A percentile compares a stretch with the other conserved stretches of the same genome.
phyloP scores from a whole-genome alignment of 2,113 vertebrate species.

The Psophia crepitans region DNA sequence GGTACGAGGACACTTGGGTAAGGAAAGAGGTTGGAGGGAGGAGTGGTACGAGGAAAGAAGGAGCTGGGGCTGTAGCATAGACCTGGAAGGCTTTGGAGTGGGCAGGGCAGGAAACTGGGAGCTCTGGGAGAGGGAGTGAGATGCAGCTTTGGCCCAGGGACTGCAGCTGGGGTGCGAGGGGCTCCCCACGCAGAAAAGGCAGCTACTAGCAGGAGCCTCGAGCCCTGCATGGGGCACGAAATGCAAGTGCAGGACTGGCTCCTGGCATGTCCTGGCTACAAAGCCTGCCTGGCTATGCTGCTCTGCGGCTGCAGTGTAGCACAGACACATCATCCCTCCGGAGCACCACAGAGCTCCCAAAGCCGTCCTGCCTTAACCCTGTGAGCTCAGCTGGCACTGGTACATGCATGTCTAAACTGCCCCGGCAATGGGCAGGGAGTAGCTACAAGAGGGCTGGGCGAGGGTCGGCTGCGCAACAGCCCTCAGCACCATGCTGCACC shows the following conservation, averaged over 20 bases:
- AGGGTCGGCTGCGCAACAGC: accelerated
- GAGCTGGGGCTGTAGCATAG: background rate
- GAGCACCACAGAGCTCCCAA: background rate
- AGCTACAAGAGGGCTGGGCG: background rate
- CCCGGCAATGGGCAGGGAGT: background rate
- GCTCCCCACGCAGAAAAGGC: background rate
- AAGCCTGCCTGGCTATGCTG: background rate
- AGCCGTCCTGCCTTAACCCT: background rate
- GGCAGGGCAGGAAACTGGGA: background rate
- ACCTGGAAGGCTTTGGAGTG: background rate
- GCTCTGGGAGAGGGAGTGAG: background rate
- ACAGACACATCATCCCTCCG: accelerated
- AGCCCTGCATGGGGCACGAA: background rate
- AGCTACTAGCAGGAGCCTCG: background rate
- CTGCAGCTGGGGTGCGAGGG: background rate
- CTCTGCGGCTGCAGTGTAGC: accelerated
- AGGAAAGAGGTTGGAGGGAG: background rate
- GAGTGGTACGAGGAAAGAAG: background rate
- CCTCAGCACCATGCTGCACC: background rate
- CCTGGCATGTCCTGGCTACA: background rate
- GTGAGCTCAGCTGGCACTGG: background rate
- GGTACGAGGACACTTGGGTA: background rate
- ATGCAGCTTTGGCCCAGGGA: background rate
- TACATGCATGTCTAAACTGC: background rate
- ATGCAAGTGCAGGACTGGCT: background rate